Conservation (phyloP, 2,797 vertebrate genomes). For the Hydrolagus colliei region DNA sequence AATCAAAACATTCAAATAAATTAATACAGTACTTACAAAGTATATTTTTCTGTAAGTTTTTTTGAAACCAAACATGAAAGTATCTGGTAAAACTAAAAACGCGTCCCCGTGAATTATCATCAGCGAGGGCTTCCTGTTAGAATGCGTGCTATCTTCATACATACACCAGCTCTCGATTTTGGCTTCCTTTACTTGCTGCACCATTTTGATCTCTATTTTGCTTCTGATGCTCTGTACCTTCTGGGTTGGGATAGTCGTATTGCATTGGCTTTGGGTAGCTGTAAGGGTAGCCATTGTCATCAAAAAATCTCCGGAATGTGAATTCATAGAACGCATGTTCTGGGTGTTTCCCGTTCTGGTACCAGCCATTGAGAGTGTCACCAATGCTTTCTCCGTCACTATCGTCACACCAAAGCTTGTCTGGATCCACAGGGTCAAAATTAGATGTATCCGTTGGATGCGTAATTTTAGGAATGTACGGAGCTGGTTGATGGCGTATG, state of each 20-base stretch:
- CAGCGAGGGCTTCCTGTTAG: not conserved
- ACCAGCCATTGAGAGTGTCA: slow-evolving; percentile 87
- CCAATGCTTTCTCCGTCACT: slow-evolving; percentile 75
- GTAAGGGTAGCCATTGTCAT: slow-evolving; percentile 87
- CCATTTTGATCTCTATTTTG: slow-evolving; percentile 59
- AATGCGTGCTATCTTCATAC: slow-evolving; percentile 58
- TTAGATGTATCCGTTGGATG: slow-evolving; percentile 94
- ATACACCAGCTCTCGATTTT: slow-evolving; percentile 79
- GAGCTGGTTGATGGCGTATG: slow-evolving; percentile 76
- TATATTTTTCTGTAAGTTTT: slow-evolving; percentile 32
- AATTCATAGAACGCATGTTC: slow-evolving; percentile 87
- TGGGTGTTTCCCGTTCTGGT: slow-evolving; percentile 89
- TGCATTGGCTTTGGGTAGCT: slow-evolving; percentile 93
- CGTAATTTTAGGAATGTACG: slow-evolving; percentile 87
- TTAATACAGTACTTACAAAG: slow-evolving; percentile 38
- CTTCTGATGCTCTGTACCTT: slow-evolving; percentile 52
- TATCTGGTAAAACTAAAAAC: slow-evolving; percentile 8
- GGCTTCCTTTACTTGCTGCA: slow-evolving; percentile 45
- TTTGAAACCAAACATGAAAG: slow-evolving; percentile 15
- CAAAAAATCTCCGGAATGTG: slow-evolving; percentile 83
- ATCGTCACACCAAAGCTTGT: slow-evolving; percentile 82
- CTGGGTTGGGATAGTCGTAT: slow-evolving; percentile 67
- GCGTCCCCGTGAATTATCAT: slow-evolving; percentile 24
- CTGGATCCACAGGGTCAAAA: slow-evolving; percentile 94
- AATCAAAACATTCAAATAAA: slow-evolving; percentile 38